phyloP scores from a whole-genome alignment of 2,888 invertebrate species.

The Cetonia aurata region DNA sequence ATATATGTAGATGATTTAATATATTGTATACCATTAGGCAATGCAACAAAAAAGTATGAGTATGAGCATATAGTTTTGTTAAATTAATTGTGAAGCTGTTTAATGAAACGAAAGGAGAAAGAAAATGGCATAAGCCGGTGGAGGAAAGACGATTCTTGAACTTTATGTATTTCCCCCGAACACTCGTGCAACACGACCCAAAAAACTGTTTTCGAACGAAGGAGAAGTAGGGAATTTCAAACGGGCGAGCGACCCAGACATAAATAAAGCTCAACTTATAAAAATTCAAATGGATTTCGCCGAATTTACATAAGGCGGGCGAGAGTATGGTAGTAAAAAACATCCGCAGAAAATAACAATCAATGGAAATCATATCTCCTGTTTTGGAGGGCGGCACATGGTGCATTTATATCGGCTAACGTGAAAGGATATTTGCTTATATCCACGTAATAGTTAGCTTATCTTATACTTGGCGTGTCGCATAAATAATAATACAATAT shows the following conservation, averaged over 20 bases:
- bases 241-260: slow-evolving; percentile 33
- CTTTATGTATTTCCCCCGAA: slow-evolving; percentile 16
- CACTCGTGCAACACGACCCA: slow-evolving; percentile 9
- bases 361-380: slow-evolving; percentile 40
- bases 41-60: too few species aligned
- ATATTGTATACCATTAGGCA: too few species aligned
- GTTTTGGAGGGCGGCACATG: slow-evolving; percentile 11
- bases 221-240: slow-evolving; percentile 4
- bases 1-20: too few species aligned
- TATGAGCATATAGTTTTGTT: too few species aligned
- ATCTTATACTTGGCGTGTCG: not conserved
- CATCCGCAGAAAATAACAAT: slow-evolving; percentile 44
- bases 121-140: not conserved
- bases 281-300: slow-evolving; percentile 42
- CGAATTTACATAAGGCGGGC: slow-evolving; percentile 37
- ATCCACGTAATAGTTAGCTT: slow-evolving; percentile 1
- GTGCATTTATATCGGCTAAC: not conserved
- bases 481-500: too few species aligned
- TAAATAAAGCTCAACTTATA: slow-evolving; percentile 45
- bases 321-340: slow-evolving; percentile 28
- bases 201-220: slow-evolving; percentile 7
- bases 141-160: slow-evolving; percentile 10
- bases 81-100: slow-evolving; percentile 33
- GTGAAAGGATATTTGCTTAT: not conserved
- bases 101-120: slow-evolving; percentile 6